Evolutionary conservation across 2,113 vertebrate genomes (phyloP).

Genomic region (Alethe castanea): DNA sequence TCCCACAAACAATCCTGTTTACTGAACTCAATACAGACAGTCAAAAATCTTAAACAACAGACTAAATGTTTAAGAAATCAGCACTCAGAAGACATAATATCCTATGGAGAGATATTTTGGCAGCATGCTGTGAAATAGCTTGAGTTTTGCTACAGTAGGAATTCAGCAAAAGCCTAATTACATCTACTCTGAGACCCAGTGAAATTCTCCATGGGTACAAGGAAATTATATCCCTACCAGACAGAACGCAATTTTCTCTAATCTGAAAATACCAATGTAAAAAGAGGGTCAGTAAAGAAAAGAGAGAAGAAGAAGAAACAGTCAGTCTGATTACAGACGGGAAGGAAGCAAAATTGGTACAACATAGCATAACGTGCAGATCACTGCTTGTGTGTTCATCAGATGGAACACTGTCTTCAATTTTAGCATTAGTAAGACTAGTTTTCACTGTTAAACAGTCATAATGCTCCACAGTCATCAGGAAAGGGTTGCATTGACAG

Average conservation of each 20-base stretch:
- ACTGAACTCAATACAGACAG: neutral
- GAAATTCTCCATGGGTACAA: neutral
- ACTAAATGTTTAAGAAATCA: neutral
- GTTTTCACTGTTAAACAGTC: neutral
- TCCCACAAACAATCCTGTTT: neutral
- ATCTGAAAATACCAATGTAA: constrained; percentile 31
- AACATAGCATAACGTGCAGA: neutral
- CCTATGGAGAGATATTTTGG: neutral
- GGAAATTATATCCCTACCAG: neutral
- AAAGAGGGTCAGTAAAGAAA: neutral
- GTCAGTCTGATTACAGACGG: neutral
- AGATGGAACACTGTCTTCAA: neutral
- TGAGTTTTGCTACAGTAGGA: neutral
- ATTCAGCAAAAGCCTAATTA: constrained; percentile 12
- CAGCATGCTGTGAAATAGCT: neutral
- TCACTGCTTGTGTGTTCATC: neutral
- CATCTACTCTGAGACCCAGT: neutral
- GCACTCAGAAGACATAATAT: neutral
- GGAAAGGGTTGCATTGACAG: neutral
- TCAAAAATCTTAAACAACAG: neutral
- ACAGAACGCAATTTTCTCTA: constrained; percentile 1
- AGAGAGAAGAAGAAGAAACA: neutral
- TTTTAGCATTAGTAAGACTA: neutral
- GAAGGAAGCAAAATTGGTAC: neutral
- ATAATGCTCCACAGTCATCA: neutral